phyloP scores from a whole-genome alignment of 2,888 invertebrate species.

The Cryptocheilus praepositus region DNA sequence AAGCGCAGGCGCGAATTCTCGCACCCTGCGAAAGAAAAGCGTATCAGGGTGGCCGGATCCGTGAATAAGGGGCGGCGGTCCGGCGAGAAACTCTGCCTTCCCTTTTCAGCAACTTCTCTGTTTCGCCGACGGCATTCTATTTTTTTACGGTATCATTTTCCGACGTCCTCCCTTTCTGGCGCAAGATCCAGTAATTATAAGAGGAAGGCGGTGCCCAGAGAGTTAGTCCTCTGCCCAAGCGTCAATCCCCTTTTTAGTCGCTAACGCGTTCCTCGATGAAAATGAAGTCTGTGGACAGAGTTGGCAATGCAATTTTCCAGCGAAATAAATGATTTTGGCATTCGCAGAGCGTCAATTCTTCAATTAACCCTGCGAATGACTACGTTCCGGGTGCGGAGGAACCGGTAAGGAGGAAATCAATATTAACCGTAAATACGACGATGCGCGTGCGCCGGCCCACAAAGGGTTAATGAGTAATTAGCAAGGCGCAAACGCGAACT shows the following conservation, averaged over 20 bases:
- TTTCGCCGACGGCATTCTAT: constrained; percentile 21
- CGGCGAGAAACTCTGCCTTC: constrained; percentile 1
- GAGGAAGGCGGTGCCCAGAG: background rate
- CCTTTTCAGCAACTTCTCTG: constrained; percentile 19
- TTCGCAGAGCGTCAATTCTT: no score
- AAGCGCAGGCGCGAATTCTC: constrained; percentile 68
- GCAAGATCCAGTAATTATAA: background rate
- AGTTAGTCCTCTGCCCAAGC: no score
- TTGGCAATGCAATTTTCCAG: no score
- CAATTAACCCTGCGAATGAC: no score
- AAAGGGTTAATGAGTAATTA: constrained; percentile 68
- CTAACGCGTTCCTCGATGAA: constrained; percentile 4
- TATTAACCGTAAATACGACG: no score
- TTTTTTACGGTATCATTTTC: background rate
- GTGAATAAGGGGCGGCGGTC: background rate
- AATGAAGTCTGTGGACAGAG: no score
- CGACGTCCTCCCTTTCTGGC: constrained; percentile 23
- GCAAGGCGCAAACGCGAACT: constrained; percentile 61
- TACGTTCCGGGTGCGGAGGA: no score
- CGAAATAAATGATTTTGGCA: no score
- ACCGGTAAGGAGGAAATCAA: background rate
- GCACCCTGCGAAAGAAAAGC: constrained; percentile 52
- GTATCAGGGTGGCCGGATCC: constrained; percentile 38
- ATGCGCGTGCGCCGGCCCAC: constrained; percentile 24
- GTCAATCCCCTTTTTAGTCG: constrained; percentile 6